These are phyloP conservation scores for Graptemys geographica DNA, from an alignment of 2,797 vertebrate species.

Conservation along the genomic window DNA sequence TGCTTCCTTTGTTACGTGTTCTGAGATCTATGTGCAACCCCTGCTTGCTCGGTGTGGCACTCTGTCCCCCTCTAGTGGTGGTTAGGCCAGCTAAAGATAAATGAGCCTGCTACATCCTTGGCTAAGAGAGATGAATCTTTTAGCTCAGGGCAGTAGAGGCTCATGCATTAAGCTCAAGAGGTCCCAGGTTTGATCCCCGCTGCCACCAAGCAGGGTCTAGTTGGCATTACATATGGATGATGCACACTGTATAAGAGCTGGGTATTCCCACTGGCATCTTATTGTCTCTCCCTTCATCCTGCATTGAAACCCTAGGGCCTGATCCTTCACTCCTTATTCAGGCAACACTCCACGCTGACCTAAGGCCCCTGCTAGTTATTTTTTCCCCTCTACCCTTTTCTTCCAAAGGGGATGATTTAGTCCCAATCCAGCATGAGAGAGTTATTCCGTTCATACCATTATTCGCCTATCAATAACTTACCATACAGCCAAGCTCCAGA, in stretches of 20 bases:
- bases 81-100: background rate
- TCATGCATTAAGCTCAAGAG: background rate
- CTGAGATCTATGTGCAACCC: too few species aligned
- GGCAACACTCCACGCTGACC: background rate
- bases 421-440: accelerated
- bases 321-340: accelerated
- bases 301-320: accelerated
- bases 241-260: background rate
- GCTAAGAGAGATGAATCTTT: background rate
- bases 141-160: background rate
- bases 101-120: background rate
- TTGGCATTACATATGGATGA: background rate
- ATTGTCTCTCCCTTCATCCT: background rate
- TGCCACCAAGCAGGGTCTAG: background rate
- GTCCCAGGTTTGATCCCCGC: background rate
- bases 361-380: background rate
- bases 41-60: background rate
- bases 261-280: accelerated
- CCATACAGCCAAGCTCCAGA: background rate
- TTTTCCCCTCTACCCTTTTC: background rate
- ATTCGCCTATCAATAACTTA: conserved; percentile 68
- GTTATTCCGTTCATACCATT: conserved; percentile 12
- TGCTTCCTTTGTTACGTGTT: background rate
- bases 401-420: conserved; percentile 6
- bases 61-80: background rate